Base-by-base conservation (phyloP, 2,113 vertebrate species). In the Pyxicephalus adspersus region DNA sequence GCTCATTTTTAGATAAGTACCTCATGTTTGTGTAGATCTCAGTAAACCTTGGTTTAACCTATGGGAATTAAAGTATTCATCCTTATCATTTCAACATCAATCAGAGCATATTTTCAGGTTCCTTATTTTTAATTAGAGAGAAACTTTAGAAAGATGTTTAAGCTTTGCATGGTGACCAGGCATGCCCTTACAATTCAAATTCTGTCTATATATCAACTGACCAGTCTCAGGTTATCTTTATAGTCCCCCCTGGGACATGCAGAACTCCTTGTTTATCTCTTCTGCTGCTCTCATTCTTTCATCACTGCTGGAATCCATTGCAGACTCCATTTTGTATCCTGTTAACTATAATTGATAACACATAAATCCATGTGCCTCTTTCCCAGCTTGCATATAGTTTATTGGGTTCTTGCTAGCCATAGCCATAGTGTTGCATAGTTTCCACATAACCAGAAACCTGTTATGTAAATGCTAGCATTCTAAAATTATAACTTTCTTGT, bases 221-320 rank as follows among this genome's bases (percentile, higher is more conserved):
- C 18, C 51, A 57, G 19, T 6, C 19, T 73, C 70, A 73, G n/a
- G 31, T 57, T 54, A 73, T 73, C 70, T 16, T 57, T 13, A n/a
- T 54, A 31, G 55, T 54, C 70, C 57, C n/a, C 57, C 16, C 70
- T 73, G 25, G 70, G 11, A 34, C 5, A 26, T 58, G 31, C 26
- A 57, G 55, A 15, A 73, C 51, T 73, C 52, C 29, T 16, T 31
- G 3, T 31, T 34, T 73, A 19, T 31, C 5, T 52, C 22, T 52
- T n/a, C 22, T 70, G 5, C 15, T 17, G 66, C 9, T 45, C 38
- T 19, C n/a, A 61, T 23, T 66, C 64, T 66, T 15, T 66, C 66
- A 68, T 25, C 66, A 68, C 17, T 51, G 23, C 38, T 45, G 8
- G 38, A 51, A 51, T 51, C 34, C 50, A 45, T 68, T 68, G 16